phyloP scores from a whole-genome alignment of 2,888 invertebrate genomes.

The Terebella lapidaria region DNA sequence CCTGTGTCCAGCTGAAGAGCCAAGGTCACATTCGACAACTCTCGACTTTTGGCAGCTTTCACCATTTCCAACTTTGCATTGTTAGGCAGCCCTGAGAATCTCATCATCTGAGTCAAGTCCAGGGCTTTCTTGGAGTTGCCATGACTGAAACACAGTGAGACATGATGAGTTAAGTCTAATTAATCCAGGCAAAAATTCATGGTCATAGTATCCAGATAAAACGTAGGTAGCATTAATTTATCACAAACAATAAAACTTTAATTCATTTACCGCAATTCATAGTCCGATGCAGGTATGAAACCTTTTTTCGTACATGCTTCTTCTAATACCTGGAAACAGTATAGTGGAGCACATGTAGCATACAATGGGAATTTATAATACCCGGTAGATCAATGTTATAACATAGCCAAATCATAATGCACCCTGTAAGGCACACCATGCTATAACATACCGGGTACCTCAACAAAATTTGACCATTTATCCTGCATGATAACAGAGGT shows the following conservation, averaged over 20 bases:
- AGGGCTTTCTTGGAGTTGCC: neutral
- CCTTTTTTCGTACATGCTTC: slow-evolving; percentile 77
- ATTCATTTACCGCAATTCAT: slow-evolving; percentile 66
- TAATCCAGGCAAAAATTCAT: no score
- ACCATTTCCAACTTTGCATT: slow-evolving; percentile 84
- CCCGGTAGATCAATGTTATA: no score
- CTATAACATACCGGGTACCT: no score
- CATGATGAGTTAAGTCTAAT: neutral
- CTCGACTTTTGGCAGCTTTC: slow-evolving; percentile 9
- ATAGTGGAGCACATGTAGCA: no score
- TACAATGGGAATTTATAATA: no score
- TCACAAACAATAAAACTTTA: no score
- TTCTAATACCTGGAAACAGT: slow-evolving; percentile 71
- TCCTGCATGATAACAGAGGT: no score
- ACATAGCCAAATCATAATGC: no score
- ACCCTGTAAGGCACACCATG: no score
- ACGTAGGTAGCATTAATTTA: no score
- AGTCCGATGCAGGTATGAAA: slow-evolving; percentile 65
- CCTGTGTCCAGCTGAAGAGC: slow-evolving; percentile 77
- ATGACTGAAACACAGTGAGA: neutral
- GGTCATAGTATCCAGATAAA: no score
- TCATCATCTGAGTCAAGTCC: neutral
- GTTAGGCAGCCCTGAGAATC: slow-evolving; percentile 73
- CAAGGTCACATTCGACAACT: slow-evolving; percentile 56
- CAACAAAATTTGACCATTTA: no score